These are phyloP conservation scores for Ancistrus triradiatus DNA, from an alignment of 2,113 vertebrate genomes.

Conservation along the genomic window DNA sequence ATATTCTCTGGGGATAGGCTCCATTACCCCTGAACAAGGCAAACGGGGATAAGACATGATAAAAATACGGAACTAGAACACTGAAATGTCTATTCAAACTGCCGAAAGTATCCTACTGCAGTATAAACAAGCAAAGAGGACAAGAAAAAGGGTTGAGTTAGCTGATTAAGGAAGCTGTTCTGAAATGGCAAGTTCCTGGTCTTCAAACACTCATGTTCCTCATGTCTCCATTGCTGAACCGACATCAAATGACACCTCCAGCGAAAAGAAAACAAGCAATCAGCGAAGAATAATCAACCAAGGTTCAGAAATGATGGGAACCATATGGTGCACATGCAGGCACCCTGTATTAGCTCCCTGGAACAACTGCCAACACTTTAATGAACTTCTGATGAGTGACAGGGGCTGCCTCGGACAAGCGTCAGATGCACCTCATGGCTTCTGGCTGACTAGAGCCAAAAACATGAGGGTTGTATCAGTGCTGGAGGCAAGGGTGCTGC, in stretches of 20 bases:
- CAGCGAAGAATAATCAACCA: slow-evolving; percentile 23
- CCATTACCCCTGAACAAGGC: too few relatives aligned
- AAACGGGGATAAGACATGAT: too few relatives aligned
- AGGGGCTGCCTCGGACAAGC: slow-evolving; percentile 23
- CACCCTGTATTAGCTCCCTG: not conserved
- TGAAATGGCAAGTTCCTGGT: too few relatives aligned
- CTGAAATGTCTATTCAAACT: not conserved
- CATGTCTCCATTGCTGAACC: slow-evolving; percentile 8
- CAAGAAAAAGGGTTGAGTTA: too few relatives aligned
- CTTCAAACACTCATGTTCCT: too few relatives aligned
- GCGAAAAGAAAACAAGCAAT: slow-evolving; percentile 21
- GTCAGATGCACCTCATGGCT: slow-evolving; percentile 3
- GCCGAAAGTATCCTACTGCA: too few relatives aligned
- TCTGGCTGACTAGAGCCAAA: not conserved
- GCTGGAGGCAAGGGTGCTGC: not conserved
- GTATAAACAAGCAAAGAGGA: too few relatives aligned
- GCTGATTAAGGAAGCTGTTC: too few relatives aligned
- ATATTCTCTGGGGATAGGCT: too few relatives aligned
- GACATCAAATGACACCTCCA: slow-evolving; percentile 16
- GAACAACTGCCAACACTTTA: slow-evolving; percentile 27
- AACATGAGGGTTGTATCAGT: not conserved
- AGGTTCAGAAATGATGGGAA: slow-evolving; percentile 31
- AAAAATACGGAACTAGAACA: not conserved
- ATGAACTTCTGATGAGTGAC: slow-evolving; percentile 46
- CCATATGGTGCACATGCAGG: slow-evolving; percentile 27